Evolutionary conservation across 2,888 invertebrate genomes (phyloP).

Genomic region (Sphaerophoria taeniata): DNA sequence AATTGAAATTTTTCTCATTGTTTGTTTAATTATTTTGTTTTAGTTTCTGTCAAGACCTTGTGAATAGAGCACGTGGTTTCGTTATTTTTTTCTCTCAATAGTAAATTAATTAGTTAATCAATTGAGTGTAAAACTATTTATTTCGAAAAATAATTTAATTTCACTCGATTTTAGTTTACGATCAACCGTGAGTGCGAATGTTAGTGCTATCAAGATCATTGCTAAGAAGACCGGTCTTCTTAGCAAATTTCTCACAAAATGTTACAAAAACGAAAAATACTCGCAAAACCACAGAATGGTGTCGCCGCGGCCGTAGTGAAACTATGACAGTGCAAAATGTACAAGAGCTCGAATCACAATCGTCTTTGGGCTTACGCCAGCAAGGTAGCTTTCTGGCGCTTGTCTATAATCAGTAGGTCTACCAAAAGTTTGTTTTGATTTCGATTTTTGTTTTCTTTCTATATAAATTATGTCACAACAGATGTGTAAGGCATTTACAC

Average conservation of each 20-base stretch:
- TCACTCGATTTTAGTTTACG: constrained; percentile 46
- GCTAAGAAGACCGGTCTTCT: constrained; percentile 69
- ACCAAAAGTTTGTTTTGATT: background rate
- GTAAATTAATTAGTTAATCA: background rate
- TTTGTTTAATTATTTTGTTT: background rate
- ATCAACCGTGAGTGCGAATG: constrained; percentile 63
- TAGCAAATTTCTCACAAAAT: constrained; percentile 43
- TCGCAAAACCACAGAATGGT: constrained; percentile 35
- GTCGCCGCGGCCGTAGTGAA: background rate
- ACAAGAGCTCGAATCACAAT: constrained; percentile 25
- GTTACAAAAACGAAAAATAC: constrained; percentile 37
- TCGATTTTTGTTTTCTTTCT: background rate
- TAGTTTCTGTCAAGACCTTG: constrained; percentile 14
- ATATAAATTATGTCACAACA: background rate
- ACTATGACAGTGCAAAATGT: constrained; percentile 34
- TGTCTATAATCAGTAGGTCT: constrained; percentile 63
- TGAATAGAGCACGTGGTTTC: background rate
- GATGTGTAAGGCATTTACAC: too few species aligned
- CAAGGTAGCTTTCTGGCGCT: constrained; percentile 58
- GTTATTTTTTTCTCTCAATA: background rate
- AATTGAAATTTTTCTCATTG: background rate
- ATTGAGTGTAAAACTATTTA: background rate
- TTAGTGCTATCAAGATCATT: constrained; percentile 52
- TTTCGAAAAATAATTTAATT: constrained; percentile 12
- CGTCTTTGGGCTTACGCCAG: constrained; percentile 49